phyloP scores from a whole-genome alignment of 2,113 vertebrate species.

The Brachypodius melanocephalos region DNA sequence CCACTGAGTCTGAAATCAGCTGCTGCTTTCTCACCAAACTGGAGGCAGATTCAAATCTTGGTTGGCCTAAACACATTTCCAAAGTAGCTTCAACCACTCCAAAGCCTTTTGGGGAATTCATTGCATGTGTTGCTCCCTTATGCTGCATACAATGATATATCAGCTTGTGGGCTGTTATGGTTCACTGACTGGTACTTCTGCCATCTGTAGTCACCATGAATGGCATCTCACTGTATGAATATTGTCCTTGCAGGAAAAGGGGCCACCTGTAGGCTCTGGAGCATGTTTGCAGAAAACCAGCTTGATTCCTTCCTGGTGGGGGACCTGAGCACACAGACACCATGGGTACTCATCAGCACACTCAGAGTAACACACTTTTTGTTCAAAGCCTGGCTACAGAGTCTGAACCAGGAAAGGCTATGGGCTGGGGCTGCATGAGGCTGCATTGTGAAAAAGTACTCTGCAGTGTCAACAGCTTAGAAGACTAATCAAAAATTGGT shows the following conservation, averaged over 20 bases:
- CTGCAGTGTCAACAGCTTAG: not conserved
- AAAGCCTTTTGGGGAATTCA: not conserved
- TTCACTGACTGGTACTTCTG: not conserved
- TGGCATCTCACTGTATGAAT: not conserved
- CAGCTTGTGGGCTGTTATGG: not conserved
- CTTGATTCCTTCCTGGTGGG: not conserved
- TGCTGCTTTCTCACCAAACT: not conserved
- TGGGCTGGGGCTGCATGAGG: not conserved
- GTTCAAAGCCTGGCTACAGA: not conserved
- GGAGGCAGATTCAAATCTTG: not conserved
- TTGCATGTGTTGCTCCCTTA: not conserved
- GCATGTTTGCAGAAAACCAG: not conserved
- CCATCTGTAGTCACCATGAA: not conserved
- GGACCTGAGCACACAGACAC: not conserved
- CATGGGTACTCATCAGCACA: not conserved
- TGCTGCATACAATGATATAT: not conserved
- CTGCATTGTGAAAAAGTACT: not conserved
- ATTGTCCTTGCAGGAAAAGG: not conserved
- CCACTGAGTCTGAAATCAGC: not conserved
- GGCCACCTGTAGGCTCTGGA: not conserved
- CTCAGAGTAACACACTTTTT: not conserved
- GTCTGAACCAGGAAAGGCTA: not conserved
- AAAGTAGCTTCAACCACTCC: not conserved
- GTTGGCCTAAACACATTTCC: not conserved
- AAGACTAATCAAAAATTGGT: not conserved